Base-by-base conservation (phyloP, 2,797 vertebrate genomes). In the Tragelaphus eurycerus region DNA sequence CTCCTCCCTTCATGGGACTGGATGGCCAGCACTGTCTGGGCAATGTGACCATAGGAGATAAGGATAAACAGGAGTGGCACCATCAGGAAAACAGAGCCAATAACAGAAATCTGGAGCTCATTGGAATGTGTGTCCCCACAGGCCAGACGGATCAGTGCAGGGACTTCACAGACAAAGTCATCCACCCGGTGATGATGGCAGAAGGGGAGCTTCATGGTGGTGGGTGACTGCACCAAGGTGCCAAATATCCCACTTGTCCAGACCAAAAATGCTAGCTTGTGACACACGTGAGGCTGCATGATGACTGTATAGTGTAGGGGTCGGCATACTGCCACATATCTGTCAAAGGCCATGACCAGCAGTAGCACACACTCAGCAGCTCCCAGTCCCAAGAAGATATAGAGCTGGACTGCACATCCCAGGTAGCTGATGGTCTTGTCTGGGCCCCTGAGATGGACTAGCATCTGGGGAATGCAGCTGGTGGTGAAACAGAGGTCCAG, bases 401-500 rank as follows among this genome's bases (percentile, higher is more conserved):
- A 95, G n/a, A 92, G 89, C 46, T 89, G 96, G 21, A 43, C 29
- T 4, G 64, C 43, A 48, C 93, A 95, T 6, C 67, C 93, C n/a
- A 67, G 12, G n/a, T 79, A 96, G 85, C 89, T 89, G 67, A 95
- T 92, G 57, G 84, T 89, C 78, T 89, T 85, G 43, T 67, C 79
- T 0, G 43, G 50, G 48, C 89, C 50, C 67, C 85, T 3, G 11
- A 95, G n/a, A 50, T 89, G 64, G 38, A 84, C 50, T n/a, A 92
- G 64, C 78, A 95, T 57, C 78, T 95, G 84, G 4, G 93, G 85
- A 16, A 92, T 52, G 48, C 76, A 92, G 67, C 89, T 92, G 25
- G 89, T 92, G 79, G 96, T 95, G 59, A 85, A 92, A n/a, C 89
- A 85, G 52, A 94, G 93, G 71, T 92, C 96, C 78, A 95, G 50